Percentiles rank a stretch among this genome's conserved stretches.
These are phyloP conservation scores for Centropristis striata DNA, from an alignment of 2,113 vertebrate genomes.

Conservation along the genomic window DNA sequence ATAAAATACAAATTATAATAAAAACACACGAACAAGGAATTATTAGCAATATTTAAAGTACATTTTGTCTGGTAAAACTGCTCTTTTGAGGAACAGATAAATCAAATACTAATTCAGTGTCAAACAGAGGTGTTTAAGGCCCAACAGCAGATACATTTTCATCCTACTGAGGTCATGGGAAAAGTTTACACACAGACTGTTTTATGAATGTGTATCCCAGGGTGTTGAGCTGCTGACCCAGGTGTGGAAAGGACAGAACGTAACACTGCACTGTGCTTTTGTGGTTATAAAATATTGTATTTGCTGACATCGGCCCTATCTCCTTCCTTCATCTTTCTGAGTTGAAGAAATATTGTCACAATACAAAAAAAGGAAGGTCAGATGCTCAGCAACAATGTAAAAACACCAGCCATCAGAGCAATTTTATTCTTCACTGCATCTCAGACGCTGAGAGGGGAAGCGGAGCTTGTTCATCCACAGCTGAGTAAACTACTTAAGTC, in stretches of 20 bases:
- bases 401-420: slow-evolving; percentile 68
- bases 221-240: slow-evolving; percentile 46
- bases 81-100: neutral
- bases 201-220: slow-evolving; percentile 20
- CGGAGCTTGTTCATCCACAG: slow-evolving; percentile 78
- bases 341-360: slow-evolving; percentile 76
- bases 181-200: slow-evolving; percentile 17
- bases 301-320: slow-evolving; percentile 67
- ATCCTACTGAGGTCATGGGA: slow-evolving; percentile 34
- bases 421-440: slow-evolving; percentile 58
- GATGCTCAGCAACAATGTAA: slow-evolving; percentile 71
- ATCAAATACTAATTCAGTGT: neutral
- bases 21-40: too few species aligned
- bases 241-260: slow-evolving; percentile 38
- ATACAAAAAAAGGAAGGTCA: slow-evolving; percentile 73
- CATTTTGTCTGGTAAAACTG: neutral
- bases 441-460: slow-evolving; percentile 70
- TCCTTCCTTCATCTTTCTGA: slow-evolving; percentile 74
- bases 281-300: slow-evolving; percentile 62
- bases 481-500: slow-evolving; percentile 86
- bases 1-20: too few species aligned
- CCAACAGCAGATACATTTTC: neutral
- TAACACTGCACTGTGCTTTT: slow-evolving; percentile 36
- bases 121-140: neutral
- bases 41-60: neutral